Percentiles rank a stretch among this genome's conserved stretches.
These are phyloP conservation scores for Tympanuchus pallidicinctus DNA, from an alignment of 2,113 vertebrate genomes.

Conservation along the genomic window DNA sequence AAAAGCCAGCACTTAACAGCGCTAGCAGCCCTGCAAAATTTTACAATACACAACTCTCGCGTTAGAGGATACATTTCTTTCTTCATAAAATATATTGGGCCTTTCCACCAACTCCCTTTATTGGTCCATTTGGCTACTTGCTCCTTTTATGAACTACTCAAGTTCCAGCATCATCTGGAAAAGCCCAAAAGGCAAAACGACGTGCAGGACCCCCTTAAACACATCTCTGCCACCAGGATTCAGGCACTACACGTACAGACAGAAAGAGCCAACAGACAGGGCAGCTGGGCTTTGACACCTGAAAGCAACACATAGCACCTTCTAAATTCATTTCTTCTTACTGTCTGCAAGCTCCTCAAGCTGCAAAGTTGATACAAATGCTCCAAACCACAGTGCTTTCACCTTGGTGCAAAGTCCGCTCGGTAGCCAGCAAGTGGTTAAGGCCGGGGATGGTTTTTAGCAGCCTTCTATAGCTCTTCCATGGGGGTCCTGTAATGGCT, in stretches of 20 bases:
- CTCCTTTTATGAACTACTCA: conserved; percentile 59
- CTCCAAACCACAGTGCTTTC: not conserved
- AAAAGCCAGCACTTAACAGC: not conserved
- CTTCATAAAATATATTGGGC: conserved; percentile 62
- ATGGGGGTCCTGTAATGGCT: not conserved
- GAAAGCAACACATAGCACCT: not conserved
- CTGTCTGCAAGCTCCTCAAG: not conserved
- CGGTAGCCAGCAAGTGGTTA: conserved; percentile 17
- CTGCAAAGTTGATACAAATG: not conserved
- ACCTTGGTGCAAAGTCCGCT: not conserved
- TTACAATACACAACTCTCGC: conserved; percentile 54
- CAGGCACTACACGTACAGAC: not conserved
- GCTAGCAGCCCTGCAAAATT: conserved; percentile 50
- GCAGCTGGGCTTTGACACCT: not conserved
- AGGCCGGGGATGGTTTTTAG: not conserved
- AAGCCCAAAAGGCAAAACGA: not conserved
- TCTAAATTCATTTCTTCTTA: not conserved
- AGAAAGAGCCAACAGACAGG: not conserved
- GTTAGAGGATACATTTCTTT: conserved; percentile 62
- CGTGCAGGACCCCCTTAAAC: fast-evolving
- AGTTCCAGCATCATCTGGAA: conserved; percentile 27
- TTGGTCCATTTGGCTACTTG: conserved; percentile 62
- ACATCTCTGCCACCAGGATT: not conserved
- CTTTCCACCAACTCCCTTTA: conserved; percentile 57
- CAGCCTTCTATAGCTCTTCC: not conserved